Conservation (phyloP, 2,797 vertebrate genomes). For the Eulemur rubriventer region DNA sequence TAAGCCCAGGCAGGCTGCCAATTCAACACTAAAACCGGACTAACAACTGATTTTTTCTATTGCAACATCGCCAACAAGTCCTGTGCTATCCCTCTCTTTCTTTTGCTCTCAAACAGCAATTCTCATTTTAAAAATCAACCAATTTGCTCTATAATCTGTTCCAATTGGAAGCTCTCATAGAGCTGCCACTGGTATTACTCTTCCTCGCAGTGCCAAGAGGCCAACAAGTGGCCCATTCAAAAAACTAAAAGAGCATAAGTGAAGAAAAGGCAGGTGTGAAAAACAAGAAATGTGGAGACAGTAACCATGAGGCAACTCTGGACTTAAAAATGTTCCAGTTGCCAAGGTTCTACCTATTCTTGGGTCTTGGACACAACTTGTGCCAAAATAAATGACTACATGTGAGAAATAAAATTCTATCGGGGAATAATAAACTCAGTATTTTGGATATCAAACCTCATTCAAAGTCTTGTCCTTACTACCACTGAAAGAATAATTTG, state of each 20-base stretch:
- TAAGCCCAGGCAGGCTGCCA: conserved; percentile 71
- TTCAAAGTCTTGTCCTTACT: background rate
- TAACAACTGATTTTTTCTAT: conserved; percentile 61
- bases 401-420: background rate
- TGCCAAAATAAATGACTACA: conserved; percentile 23
- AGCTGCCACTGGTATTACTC: conserved; percentile 17
- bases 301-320: background rate
- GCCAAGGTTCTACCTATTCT: conserved; percentile 7
- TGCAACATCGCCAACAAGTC: conserved; percentile 73
- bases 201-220: conserved; percentile 3
- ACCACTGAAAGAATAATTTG: background rate
- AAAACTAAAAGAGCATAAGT: background rate
- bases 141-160: conserved; percentile 47
- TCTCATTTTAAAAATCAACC: conserved; percentile 63
- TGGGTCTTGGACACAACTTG: background rate
- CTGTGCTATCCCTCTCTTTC: conserved; percentile 58
- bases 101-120: conserved; percentile 61
- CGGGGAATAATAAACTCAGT: background rate
- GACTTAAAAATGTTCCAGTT: background rate
- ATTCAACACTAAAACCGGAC: conserved; percentile 66
- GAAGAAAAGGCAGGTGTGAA: background rate
- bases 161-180: background rate
- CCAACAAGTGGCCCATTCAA: conserved; percentile 1
- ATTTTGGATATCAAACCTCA: background rate
- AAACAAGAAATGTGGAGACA: background rate